These are phyloP conservation scores for Choristoneura rosaceana DNA, from an alignment of 2,888 invertebrate genomes.

Conservation along the genomic window DNA sequence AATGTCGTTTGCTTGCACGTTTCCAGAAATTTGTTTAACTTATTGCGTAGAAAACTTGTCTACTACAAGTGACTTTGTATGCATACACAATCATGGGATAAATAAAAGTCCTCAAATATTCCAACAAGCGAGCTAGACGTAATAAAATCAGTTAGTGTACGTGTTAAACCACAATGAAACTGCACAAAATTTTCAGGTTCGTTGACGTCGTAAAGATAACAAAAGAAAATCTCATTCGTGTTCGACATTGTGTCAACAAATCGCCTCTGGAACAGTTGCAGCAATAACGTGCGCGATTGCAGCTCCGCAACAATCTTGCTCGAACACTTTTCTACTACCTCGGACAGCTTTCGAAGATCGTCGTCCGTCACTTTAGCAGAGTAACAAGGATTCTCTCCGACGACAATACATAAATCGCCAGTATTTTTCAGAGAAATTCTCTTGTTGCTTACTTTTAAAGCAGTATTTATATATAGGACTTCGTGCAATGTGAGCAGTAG, in stretches of 20 bases:
- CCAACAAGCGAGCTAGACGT: neutral
- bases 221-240: constrained; percentile 27
- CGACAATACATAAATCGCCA: constrained; percentile 15
- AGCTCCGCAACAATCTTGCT: constrained; percentile 26
- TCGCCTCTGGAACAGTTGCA: constrained; percentile 12
- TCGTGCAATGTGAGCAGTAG: neutral
- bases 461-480: constrained; percentile 1
- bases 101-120: neutral
- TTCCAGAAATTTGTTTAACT: too few relatives aligned
- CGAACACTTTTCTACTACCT: constrained; percentile 24
- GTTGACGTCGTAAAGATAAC: constrained; percentile 27
- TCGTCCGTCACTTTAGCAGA: constrained; percentile 29
- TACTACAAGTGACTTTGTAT: too few relatives aligned
- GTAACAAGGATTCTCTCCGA: constrained; percentile 34
- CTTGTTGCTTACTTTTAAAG: neutral
- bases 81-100: too few relatives aligned
- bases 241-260: constrained; percentile 31
- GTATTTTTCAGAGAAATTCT: constrained; percentile 12
- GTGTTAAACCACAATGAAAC: neutral
- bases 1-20: too few relatives aligned
- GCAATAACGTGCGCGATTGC: constrained; percentile 30
- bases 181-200: constrained; percentile 21
- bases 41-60: too few relatives aligned
- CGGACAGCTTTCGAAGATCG: constrained; percentile 34
- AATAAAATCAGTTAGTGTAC: neutral